Conservation (phyloP, 2,797 vertebrate species). For the Malurus leucopterus region DNA sequence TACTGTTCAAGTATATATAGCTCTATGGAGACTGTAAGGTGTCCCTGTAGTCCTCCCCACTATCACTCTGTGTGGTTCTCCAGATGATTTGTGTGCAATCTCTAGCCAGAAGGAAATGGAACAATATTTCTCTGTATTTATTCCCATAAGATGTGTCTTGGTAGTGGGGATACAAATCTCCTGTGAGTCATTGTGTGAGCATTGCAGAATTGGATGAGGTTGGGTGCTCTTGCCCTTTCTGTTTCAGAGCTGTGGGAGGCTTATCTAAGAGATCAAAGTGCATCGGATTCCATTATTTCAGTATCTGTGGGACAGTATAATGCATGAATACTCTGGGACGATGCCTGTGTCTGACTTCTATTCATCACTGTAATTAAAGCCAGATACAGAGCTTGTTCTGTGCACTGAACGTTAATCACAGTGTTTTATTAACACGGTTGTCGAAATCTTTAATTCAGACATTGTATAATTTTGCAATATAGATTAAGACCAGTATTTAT, state of each 20-base stretch:
- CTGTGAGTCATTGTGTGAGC: background rate
- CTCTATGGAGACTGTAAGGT: background rate
- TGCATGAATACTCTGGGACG: constrained; percentile 13
- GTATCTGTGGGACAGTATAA: constrained; percentile 23
- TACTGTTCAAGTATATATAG: background rate
- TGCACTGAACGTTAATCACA: background rate
- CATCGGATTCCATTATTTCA: constrained; percentile 33
- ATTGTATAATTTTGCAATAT: background rate
- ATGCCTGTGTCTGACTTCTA: constrained; percentile 26
- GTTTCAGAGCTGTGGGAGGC: constrained; percentile 1
- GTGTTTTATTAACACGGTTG: background rate
- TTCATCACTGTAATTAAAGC: constrained; percentile 44
- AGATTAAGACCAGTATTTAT: background rate
- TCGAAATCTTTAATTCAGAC: background rate
- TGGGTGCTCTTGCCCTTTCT: constrained; percentile 35
- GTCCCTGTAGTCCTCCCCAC: background rate
- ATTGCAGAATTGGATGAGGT: background rate
- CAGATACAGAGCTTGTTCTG: constrained; percentile 26
- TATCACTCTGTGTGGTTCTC: background rate
- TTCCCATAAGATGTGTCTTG: background rate
- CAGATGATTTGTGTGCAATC: background rate
- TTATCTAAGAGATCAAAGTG: constrained; percentile 37
- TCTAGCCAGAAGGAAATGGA: constrained; percentile 7
- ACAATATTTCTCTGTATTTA: constrained; percentile 19
- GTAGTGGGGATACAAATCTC: background rate